Evolutionary conservation across 2,797 vertebrate genomes (phyloP).

Genomic region (Ctenopoma multispine): DNA sequence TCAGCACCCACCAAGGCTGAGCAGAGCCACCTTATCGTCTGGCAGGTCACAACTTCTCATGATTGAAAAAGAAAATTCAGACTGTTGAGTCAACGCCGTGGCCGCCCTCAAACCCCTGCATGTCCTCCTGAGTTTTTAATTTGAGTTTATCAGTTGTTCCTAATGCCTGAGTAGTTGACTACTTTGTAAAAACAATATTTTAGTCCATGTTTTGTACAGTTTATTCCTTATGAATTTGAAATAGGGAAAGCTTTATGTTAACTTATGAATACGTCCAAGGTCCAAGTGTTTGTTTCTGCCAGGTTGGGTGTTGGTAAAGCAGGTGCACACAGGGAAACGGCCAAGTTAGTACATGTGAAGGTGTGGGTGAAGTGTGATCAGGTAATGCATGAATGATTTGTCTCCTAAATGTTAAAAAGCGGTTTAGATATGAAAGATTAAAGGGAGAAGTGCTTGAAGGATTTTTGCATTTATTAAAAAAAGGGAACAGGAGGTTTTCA

Average conservation of each 20-base stretch:
- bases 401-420: constrained; percentile 8
- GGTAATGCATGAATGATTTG: constrained; percentile 18
- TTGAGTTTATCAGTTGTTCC: constrained; percentile 68
- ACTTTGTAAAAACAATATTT: constrained; percentile 75
- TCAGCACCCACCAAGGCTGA: constrained; percentile 91
- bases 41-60: constrained; percentile 92
- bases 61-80: constrained; percentile 83
- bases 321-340: constrained; percentile 41
- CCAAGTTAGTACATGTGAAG: neutral
- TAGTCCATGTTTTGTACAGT: constrained; percentile 79
- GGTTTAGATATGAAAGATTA: constrained; percentile 15
- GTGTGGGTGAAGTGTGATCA: constrained; percentile 22
- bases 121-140: constrained; percentile 67
- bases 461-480: constrained; percentile 19
- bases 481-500: constrained; percentile 26
- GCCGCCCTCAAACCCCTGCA: constrained; percentile 52
- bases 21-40: constrained; percentile 97
- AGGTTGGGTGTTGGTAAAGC: constrained; percentile 50
- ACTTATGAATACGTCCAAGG: constrained; percentile 59
- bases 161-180: constrained; percentile 62
- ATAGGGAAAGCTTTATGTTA: constrained; percentile 37
- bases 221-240: constrained; percentile 61
- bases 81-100: constrained; percentile 40
- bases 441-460: constrained; percentile 32
- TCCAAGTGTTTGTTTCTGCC: constrained; percentile 42